Evolutionary conservation across 1,140 invertebrate genomes (phyloP), one percentile per base, ranked within the genome.

Genomic region (Megalonaias nervosa): DNA sequence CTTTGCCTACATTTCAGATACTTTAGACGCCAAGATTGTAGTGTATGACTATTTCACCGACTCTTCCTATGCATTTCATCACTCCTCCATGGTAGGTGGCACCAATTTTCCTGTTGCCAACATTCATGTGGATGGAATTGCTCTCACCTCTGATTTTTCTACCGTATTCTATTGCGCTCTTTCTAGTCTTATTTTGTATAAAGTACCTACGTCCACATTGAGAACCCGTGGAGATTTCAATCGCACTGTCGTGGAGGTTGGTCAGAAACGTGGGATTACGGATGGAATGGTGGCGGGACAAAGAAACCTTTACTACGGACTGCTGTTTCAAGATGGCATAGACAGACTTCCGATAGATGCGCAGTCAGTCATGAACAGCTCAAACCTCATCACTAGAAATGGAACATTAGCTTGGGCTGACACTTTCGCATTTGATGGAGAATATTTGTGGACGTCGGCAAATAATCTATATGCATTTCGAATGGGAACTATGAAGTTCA

Each of bases 1-100:
- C 21, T 84, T 75, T 75, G 85, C 83, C 0, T 86, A 86, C 48
- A 85, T 86, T n/a, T 82, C 80, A 2, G 83, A 86, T 58, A 76
- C 79, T 5, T 31, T 19, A 6, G 79, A 81, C 17, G 75, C 77
- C 4, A 81, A 80, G 31, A 48, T 86, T 4, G 64, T 76, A n/a
- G 77, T 84, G 0, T 86, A 81, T 65, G 75, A 86, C 55, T 74
- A 61, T 19, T 17, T 71, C 17, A 70, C n/a, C 1, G 65, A 81
- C 56, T 68, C 56, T 2, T 79, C 81, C 13, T 79, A 82, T 48
- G 75, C 56, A 48, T 81, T 81, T 38, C 57, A 67, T 17, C 77
- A 86, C 61, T 58, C 64, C 14, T 75, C 81, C 15, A 84, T 86
- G 82, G 55, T 75, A 57, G 19, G 70, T 13, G 77, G 80, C 59